Evolutionary conservation across 2,888 invertebrate genomes (phyloP), one percentile per base, ranked within the genome.

Genomic region (Psylliodes chrysocephalus): DNA sequence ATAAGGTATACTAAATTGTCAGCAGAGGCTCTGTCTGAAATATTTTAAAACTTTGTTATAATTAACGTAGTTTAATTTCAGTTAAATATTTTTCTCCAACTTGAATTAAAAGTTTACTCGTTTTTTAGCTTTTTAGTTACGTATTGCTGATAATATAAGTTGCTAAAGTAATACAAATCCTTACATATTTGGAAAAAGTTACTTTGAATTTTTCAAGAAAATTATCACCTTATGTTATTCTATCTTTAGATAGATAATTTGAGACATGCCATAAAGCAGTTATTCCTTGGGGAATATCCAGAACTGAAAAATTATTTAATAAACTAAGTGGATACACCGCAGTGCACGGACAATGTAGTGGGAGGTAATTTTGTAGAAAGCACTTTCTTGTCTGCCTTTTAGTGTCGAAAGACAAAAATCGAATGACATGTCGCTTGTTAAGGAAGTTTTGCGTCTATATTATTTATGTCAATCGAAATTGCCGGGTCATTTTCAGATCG

Each of bases 301-400:
- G 35, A 14, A 8, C 49, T 59, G 59, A 59, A 59, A 59, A 49
- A 49, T 59, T 59, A 59, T 59, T 59, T 59, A 59, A 59, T 59
- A 59, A 38, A 17, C 49, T 59, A 59, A 59, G 59, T 59, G 59
- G 59, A 59, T 59, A 59, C 22, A 49, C 49, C 22, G 15, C 12
- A 30, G 15, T 17, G 28, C 49, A 49, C 49, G 49, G 28, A 49
- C 49, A 49, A 49, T 49, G 28, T 49, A 28, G 5, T 14, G 8
- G 28, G 8, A 49, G 49, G 49, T 49, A 49, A 49, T 49, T 49
- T 49, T 49, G 15, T 49, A 49, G 30, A 49, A 49, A 49, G 49
- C 49, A 49, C 28, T 49, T 49, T 28, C 49, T 49, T 49, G 49
- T 49, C 49, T 49, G 49, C n/a, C 22, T 49, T 49, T 49, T 28